phyloP scores from a whole-genome alignment of 2,797 vertebrate species.

The Etheostoma nigrum region DNA sequence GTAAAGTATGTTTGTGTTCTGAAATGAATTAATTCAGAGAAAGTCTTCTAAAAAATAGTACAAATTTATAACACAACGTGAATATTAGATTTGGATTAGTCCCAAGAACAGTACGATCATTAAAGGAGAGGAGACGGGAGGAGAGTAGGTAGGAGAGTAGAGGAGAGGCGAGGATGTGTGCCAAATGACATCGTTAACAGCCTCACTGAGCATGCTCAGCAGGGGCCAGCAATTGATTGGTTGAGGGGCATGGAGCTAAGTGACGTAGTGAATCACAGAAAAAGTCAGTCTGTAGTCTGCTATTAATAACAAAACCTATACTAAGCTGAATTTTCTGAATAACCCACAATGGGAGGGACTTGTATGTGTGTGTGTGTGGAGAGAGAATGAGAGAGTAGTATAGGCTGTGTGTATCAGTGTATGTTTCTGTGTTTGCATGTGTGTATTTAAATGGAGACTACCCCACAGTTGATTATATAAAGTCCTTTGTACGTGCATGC shows the following conservation, averaged over 20 bases:
- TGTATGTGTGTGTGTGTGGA: background rate
- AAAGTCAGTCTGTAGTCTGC: conserved; percentile 41
- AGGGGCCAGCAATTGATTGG: conserved; percentile 49
- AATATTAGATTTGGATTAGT: background rate
- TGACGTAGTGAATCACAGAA: conserved; percentile 44
- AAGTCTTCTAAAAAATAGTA: background rate
- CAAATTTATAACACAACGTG: background rate
- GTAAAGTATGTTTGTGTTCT: background rate
- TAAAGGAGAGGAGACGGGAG: background rate
- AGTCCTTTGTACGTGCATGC: conserved; percentile 70
- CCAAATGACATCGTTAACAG: conserved; percentile 20
- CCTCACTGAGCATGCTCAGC: conserved; percentile 55
- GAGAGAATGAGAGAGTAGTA: background rate
- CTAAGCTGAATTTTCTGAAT: conserved; percentile 32
- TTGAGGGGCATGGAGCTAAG: conserved; percentile 36
- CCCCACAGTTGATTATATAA: conserved; percentile 74
- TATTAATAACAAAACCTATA: conserved; percentile 64
- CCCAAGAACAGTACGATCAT: background rate
- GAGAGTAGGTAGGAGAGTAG: background rate
- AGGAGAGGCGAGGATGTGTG: background rate
- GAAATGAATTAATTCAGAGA: background rate
- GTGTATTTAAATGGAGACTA: conserved; percentile 46
- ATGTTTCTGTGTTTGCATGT: conserved; percentile 3
- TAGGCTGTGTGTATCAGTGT: conserved; percentile 14
- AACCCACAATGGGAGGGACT: conserved; percentile 24